Evolutionary conservation across 2,888 invertebrate species (phyloP).

Genomic region (Phlogophora meticulosa): DNA sequence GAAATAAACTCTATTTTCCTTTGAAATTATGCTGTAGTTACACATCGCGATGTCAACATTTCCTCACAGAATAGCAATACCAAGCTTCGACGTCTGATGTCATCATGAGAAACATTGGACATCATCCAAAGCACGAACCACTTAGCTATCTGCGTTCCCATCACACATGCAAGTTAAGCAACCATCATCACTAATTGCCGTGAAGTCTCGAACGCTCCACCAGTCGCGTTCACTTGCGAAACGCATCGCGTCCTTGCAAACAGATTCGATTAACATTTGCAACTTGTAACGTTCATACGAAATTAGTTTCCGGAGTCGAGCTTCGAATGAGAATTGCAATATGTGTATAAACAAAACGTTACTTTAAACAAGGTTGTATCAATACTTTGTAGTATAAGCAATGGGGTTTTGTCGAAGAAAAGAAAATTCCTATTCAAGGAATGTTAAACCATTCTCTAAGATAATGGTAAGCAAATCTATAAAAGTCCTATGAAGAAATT

Average conservation of each 20-base stretch:
- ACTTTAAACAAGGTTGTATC: slow-evolving; percentile 5
- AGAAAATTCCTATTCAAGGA: not conserved
- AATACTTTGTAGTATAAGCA: not conserved
- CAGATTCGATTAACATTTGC: slow-evolving; percentile 64
- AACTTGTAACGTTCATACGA: slow-evolving; percentile 51
- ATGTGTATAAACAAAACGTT: slow-evolving; percentile 43
- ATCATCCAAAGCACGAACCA: slow-evolving; percentile 33
- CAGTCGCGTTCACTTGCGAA: slow-evolving; percentile 39
- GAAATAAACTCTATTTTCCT: not conserved
- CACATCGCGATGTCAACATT: not conserved
- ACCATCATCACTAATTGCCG: slow-evolving; percentile 36
- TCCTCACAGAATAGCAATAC: slow-evolving; percentile 2
- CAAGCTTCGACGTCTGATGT: slow-evolving; percentile 3
- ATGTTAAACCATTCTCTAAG: not conserved
- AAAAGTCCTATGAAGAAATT: too few relatives aligned
- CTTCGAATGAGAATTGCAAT: slow-evolving; percentile 44
- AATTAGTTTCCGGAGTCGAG: slow-evolving; percentile 61
- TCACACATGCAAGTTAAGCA: slow-evolving; percentile 34
- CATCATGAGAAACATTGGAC: slow-evolving; percentile 12
- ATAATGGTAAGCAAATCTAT: too few relatives aligned
- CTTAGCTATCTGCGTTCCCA: slow-evolving; percentile 19
- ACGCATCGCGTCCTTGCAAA: slow-evolving; percentile 62
- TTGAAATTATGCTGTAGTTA: slow-evolving; percentile 5
- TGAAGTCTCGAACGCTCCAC: slow-evolving; percentile 15
- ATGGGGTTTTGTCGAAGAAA: too few relatives aligned